Evolutionary conservation across 2,113 vertebrate genomes (phyloP).

Genomic region (Craseonycteris thonglongyai): DNA sequence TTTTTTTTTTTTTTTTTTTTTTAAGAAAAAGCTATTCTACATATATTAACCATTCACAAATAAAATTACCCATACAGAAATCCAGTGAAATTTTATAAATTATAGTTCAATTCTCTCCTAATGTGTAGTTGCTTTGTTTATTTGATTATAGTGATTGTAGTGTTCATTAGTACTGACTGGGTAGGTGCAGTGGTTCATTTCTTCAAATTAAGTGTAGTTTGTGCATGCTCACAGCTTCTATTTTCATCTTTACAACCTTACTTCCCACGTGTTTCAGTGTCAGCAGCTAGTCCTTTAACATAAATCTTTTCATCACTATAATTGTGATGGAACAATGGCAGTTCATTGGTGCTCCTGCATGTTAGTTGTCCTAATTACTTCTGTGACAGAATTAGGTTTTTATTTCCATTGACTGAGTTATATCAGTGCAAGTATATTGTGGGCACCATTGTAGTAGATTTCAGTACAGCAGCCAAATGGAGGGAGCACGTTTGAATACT

Average conservation of each 20-base stretch:
- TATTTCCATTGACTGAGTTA: conserved; percentile 33
- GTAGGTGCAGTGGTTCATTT: conserved; percentile 67
- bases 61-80: conserved; percentile 68
- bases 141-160: conserved; percentile 77
- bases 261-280: conserved; percentile 39
- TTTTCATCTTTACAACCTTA: conserved; percentile 49
- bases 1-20: no score
- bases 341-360: conserved; percentile 27
- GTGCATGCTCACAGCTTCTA: conserved; percentile 40
- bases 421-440: conserved; percentile 16
- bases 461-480: neutral
- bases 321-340: conserved; percentile 54
- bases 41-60: conserved; percentile 63
- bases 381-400: conserved; percentile 56
- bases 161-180: conserved; percentile 72
- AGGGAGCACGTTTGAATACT: neutral
- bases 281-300: conserved; percentile 48
- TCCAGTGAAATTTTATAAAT: conserved; percentile 66
- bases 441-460: neutral
- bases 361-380: conserved; percentile 39
- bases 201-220: conserved; percentile 62
- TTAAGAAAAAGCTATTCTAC: conserved; percentile 23
- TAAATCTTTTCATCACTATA: conserved; percentile 54
- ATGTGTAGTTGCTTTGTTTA: conserved; percentile 76
- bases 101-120: conserved; percentile 65